Percentiles rank a stretch among this genome's conserved stretches.
Conservation (phyloP, 1,140 invertebrate species). For the Brachionus plicatilis region DNA sequence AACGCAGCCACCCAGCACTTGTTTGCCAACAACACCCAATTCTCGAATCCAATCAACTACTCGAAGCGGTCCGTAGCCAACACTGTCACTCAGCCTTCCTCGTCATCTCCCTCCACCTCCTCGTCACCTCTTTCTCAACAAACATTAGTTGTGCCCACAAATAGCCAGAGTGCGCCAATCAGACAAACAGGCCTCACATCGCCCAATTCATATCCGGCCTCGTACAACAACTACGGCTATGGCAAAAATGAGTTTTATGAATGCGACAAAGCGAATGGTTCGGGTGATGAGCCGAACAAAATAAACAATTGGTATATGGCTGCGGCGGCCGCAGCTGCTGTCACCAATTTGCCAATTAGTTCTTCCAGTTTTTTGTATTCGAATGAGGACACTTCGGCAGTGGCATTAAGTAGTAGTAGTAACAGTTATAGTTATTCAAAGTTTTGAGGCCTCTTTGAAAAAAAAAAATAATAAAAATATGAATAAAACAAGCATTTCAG, state of each 20-base stretch:
- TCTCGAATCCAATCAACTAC: constrained; percentile 3
- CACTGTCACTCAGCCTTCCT: background rate
- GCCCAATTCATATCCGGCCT: background rate
- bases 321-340: constrained; percentile 15
- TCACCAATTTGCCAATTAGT: background rate
- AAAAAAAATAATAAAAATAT: background rate
- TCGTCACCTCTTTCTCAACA: background rate
- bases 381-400: background rate
- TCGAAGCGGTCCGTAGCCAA: background rate
- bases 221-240: background rate
- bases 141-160: background rate
- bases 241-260: constrained; percentile 19
- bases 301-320: constrained; percentile 35
- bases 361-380: constrained; percentile 5
- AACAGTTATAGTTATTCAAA: constrained; percentile 40
- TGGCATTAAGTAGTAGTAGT: background rate
- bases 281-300: background rate
- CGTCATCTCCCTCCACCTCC: background rate
- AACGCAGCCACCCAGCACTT: constrained; percentile 34
- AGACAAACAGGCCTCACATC: background rate
- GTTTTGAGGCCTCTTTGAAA: background rate
- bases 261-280: background rate
- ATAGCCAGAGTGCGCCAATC: background rate
- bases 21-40: background rate
- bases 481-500: constrained; percentile 14